These are phyloP conservation scores for Aradophagus sp. DNA, from an alignment of 1,140 invertebrate species.

Conservation along the genomic window DNA sequence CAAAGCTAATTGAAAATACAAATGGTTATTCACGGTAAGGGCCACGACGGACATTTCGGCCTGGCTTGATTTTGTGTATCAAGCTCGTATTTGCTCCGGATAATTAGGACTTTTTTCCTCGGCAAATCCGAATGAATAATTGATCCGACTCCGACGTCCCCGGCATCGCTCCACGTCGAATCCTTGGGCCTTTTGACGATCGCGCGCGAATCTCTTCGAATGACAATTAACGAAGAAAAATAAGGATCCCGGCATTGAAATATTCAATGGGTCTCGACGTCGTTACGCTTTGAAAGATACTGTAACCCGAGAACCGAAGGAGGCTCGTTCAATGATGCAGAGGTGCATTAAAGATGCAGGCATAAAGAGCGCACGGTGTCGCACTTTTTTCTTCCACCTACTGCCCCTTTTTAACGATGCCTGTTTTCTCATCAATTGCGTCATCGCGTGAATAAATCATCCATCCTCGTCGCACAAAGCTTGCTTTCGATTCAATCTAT, in stretches of 20 bases:
- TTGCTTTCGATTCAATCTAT: slow-evolving; percentile 21
- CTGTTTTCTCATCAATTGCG: slow-evolving; percentile 55
- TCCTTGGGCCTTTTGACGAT: slow-evolving; percentile 53
- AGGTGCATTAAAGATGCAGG: slow-evolving; percentile 58
- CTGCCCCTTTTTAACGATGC: slow-evolving; percentile 57
- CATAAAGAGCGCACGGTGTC: slow-evolving; percentile 58
- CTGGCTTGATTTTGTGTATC: slow-evolving; percentile 70
- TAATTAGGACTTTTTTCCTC: slow-evolving; percentile 76
- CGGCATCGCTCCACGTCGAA: slow-evolving; percentile 47
- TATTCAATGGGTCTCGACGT: slow-evolving; percentile 61
- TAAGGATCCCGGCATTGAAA: slow-evolving; percentile 59
- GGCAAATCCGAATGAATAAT: slow-evolving; percentile 75
- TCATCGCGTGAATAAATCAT: slow-evolving; percentile 48
- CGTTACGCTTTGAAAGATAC: slow-evolving; percentile 57
- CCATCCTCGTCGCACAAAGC: slow-evolving; percentile 9
- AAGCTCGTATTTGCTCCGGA: slow-evolving; percentile 74
- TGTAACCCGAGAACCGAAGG: slow-evolving; percentile 54
- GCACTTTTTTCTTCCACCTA: slow-evolving; percentile 57
- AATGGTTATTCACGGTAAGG: slow-evolving; percentile 75
- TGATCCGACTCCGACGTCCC: slow-evolving; percentile 68
- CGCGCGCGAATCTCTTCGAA: slow-evolving; percentile 57
- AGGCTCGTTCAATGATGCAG: slow-evolving; percentile 57
- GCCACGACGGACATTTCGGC: slow-evolving; percentile 56
- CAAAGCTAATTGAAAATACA: slow-evolving; percentile 76
- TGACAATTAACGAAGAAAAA: slow-evolving; percentile 61